Evolutionary conservation across 1,140 invertebrate genomes (phyloP).

Genomic region (Drosophila eugracilis): DNA sequence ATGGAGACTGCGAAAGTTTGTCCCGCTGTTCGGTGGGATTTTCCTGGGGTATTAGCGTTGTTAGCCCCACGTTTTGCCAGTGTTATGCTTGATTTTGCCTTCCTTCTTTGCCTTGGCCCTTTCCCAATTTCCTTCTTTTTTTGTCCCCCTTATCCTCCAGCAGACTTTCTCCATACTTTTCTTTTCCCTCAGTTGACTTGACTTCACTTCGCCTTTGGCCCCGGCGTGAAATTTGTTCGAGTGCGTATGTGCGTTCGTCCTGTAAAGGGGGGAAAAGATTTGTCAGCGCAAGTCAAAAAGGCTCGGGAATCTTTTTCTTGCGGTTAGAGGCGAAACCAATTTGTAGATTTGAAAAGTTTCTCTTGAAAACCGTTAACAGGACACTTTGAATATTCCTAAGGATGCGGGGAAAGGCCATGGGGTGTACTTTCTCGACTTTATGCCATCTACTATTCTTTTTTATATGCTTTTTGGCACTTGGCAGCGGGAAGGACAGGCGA

Average conservation of each 20-base stretch:
- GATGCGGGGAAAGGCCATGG: neutral
- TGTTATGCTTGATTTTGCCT: constrained; percentile 76
- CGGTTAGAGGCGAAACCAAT: constrained; percentile 81
- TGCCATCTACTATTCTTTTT: constrained; percentile 18
- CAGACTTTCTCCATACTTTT: constrained; percentile 14
- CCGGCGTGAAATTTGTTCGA: constrained; percentile 46
- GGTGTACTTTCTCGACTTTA: constrained; percentile 4
- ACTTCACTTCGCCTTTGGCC: constrained; percentile 47
- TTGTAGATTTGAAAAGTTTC: constrained; percentile 82
- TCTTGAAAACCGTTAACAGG: constrained; percentile 75
- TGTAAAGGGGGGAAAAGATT: constrained; percentile 22
- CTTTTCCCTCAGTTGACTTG: constrained; percentile 20
- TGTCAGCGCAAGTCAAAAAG: constrained; percentile 51
- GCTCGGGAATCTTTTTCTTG: constrained; percentile 57
- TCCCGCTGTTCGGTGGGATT: constrained; percentile 69
- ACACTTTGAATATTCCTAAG: constrained; percentile 63
- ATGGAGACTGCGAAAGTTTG: constrained; percentile 68
- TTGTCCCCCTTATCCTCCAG: too few species aligned
- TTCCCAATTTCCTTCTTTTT: constrained; percentile 2
- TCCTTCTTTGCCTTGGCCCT: constrained; percentile 1
- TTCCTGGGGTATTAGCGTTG: constrained; percentile 76
- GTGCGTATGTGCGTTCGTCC: constrained; percentile 26
- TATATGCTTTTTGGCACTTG: constrained; percentile 33
- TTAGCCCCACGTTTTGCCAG: constrained; percentile 68
- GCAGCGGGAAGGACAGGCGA: constrained; percentile 7